These are phyloP conservation scores for Zaprionus gabonicus DNA, from an alignment of 1,140 invertebrate genomes.

Conservation along the genomic window DNA sequence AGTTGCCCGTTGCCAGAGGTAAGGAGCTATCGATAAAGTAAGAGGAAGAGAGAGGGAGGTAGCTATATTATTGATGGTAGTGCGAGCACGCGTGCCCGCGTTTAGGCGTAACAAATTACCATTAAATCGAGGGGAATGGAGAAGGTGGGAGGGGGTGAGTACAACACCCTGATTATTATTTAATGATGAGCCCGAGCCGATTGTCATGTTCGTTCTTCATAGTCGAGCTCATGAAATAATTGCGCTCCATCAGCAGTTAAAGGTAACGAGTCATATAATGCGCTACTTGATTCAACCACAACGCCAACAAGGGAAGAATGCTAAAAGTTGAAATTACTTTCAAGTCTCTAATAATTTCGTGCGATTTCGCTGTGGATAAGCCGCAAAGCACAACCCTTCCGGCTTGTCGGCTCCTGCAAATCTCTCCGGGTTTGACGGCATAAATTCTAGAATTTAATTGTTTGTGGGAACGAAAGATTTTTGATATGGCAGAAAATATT, in stretches of 20 bases:
- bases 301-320: conserved; percentile 15
- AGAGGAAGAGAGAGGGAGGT: neutral
- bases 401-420: neutral
- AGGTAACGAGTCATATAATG: conserved; percentile 5
- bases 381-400: conserved; percentile 4
- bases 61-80: neutral
- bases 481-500: neutral
- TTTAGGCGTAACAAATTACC: conserved; percentile 84
- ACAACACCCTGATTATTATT: conserved; percentile 71
- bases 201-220: conserved; percentile 57
- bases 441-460: neutral
- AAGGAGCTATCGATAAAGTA: neutral
- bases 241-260: conserved; percentile 42
- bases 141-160: neutral
- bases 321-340: conserved; percentile 31
- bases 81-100: conserved; percentile 65
- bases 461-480: neutral
- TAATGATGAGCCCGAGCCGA: conserved; percentile 71
- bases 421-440: neutral
- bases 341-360: conserved; percentile 20
- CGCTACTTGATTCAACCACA: conserved; percentile 19
- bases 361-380: neutral
- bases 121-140: conserved; percentile 49
- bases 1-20: conserved; percentile 33
- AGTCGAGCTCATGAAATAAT: conserved; percentile 54